phyloP scores from a whole-genome alignment of 1,140 invertebrate species.

The Papilio aristodemus region DNA sequence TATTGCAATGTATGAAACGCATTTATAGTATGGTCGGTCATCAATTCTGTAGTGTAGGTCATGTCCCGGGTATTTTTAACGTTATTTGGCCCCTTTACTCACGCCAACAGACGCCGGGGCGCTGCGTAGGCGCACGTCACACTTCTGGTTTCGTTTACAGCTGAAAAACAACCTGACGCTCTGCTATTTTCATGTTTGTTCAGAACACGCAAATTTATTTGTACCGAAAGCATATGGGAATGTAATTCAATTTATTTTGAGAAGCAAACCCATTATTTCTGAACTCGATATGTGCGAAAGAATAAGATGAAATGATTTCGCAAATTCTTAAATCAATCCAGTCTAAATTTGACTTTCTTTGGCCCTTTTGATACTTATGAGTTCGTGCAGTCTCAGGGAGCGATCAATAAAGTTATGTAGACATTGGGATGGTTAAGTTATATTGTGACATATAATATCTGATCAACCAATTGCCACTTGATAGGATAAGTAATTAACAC shows the following conservation, averaged over 20 bases:
- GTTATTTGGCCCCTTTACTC: slow-evolving; percentile 26
- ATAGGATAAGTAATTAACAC: no score
- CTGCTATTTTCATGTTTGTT: slow-evolving; percentile 28
- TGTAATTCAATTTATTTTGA: slow-evolving; percentile 25
- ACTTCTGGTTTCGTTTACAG: slow-evolving; percentile 21
- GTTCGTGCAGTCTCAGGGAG: no score
- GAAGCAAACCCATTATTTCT: slow-evolving; percentile 6
- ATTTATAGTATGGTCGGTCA: neutral
- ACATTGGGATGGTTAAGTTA: no score
- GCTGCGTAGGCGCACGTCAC: slow-evolving; percentile 18
- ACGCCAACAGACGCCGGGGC: slow-evolving; percentile 16
- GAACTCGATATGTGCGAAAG: neutral
- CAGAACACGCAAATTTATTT: slow-evolving; percentile 23
- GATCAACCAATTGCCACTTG: no score
- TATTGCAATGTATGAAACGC: neutral
- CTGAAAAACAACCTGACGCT: slow-evolving; percentile 29
- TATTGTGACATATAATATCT: no score
- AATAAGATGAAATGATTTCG: neutral
- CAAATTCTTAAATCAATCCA: neutral
- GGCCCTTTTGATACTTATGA: neutral
- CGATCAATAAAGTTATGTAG: no score
- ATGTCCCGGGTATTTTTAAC: slow-evolving; percentile 31
- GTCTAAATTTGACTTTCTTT: neutral
- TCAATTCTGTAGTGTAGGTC: slow-evolving; percentile 27
- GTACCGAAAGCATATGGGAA: slow-evolving; percentile 4